Base-by-base conservation (phyloP, 2,113 vertebrate species). In the Synodontis membranacea region DNA sequence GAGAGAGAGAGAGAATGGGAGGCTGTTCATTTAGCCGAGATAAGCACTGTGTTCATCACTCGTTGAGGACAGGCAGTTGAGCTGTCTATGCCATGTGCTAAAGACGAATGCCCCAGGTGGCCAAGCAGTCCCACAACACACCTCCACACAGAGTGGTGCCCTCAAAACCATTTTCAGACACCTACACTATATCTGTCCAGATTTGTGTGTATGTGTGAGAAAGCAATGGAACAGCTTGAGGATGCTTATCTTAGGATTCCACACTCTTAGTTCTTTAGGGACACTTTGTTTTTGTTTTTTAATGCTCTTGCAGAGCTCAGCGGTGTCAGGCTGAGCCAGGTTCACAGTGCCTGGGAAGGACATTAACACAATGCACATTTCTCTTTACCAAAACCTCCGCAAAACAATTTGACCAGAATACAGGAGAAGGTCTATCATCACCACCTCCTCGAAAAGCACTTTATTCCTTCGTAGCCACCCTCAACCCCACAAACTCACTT, bases 311-410 rank as follows among this genome's bases (percentile, higher is more conserved):
- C 82, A 92, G 82, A 90, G 82, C 87, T 34, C 28, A 79, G 86
- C 56, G 15, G 46, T 68, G 79, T 85, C 42, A 48, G 11, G 39
- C 48, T 0, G 15, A 76, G 58, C 83, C 66, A 76, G 56, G 28
- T 81, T 84, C 84, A 37, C 88, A 54, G 75, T 82, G 56, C 83
- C 74, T 68, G 6, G 84, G 82, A 79, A 89, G 85, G 80, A 86
- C 86, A 90, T 87, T 87, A 83, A 19, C 83, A 66, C 79, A 34
- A 1, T 42, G 80, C 44, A 75, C 90, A 92, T 92, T 88, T 88
- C 92, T 93, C 90, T 90, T 88, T 81, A 86, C 68, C 34, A 68
- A 68, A 72, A 76, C 87, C 68, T 84, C 60, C 25, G 31, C 78
- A 86, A 89, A 56, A 48, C 89, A 84, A 84, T 64, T 89, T 79